A percentile compares a stretch with the other conserved stretches of the same genome.
These are phyloP conservation scores for Cervus canadensis DNA, from an alignment of 2,113 vertebrate genomes.

Conservation along the genomic window DNA sequence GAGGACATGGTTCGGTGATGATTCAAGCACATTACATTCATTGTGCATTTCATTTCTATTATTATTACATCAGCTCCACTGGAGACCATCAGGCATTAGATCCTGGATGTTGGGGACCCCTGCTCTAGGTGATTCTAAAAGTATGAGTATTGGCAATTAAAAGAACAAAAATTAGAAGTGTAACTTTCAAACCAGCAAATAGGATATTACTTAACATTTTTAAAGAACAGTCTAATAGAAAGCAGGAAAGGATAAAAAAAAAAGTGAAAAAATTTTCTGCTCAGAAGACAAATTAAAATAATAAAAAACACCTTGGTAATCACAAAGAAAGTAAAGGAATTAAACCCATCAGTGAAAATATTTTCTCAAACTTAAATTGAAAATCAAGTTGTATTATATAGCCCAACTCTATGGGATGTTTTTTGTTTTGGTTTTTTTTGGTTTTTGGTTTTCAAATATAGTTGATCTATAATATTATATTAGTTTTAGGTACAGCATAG, in stretches of 20 bases:
- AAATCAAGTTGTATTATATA: not conserved
- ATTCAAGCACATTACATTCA: not conserved
- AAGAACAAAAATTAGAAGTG: not conserved
- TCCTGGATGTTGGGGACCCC: not conserved
- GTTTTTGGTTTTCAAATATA: not conserved
- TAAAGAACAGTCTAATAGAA: not conserved
- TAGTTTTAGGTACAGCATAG: not conserved
- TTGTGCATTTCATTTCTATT: not conserved
- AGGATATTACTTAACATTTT: not conserved
- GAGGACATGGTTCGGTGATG: not conserved
- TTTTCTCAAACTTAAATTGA: conserved; percentile 9
- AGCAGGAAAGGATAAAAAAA: not conserved
- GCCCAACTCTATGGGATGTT: not conserved
- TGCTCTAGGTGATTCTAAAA: not conserved
- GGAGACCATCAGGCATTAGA: not conserved
- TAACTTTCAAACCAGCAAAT: not conserved
- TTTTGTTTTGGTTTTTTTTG: not conserved
- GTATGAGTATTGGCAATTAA: not conserved
- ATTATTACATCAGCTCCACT: not conserved
- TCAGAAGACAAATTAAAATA: conserved; percentile 13
- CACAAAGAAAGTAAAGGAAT: not conserved
- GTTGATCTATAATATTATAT: not conserved
- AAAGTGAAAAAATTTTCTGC: not conserved
- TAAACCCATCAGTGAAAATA: not conserved
- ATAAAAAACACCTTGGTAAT: not conserved